Conservation (phyloP, 2,888 invertebrate species). For the Sphaeridia pumilis region DNA sequence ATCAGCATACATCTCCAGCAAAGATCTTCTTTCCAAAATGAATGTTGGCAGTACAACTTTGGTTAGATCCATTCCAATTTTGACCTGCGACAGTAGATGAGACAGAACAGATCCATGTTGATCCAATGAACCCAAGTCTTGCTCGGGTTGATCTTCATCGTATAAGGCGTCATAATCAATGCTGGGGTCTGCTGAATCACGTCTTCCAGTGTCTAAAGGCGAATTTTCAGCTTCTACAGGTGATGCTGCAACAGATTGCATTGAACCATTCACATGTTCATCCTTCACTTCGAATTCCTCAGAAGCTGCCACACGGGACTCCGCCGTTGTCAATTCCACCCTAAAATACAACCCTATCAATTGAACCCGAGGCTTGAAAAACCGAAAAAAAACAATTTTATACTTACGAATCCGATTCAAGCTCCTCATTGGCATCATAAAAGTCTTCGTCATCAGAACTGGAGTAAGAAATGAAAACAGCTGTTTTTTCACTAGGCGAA, state of each 20-base stretch:
- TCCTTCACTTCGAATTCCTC: too few relatives aligned
- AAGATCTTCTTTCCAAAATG: conserved; percentile 89
- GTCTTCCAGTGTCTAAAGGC: conserved; percentile 64
- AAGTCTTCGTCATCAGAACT: conserved; percentile 79
- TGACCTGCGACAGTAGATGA: conserved; percentile 92
- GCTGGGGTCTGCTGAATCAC: conserved; percentile 27
- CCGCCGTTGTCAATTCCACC: background rate
- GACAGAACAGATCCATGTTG: conserved; percentile 94
- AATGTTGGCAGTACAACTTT: conserved; percentile 98
- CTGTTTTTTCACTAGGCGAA: conserved; percentile 32
- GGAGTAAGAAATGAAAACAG: conserved; percentile 68
- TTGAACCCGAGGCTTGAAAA: too few relatives aligned
- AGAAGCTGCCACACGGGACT: too few relatives aligned
- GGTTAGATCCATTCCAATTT: conserved; percentile 99
- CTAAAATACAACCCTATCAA: background rate
- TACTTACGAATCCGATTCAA: conserved; percentile 18
- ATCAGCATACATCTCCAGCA: conserved; percentile 99
- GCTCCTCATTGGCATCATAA: conserved; percentile 75
- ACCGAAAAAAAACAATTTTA: background rate
- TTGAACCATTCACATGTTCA: background rate
- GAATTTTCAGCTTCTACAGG: background rate
- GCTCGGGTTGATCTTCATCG: conserved; percentile 31
- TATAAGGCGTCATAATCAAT: conserved; percentile 34
- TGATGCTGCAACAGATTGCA: background rate
- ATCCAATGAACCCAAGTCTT: conserved; percentile 68